Base-by-base conservation (phyloP, 1,140 invertebrate species). In the Philopotamus ludificatus region DNA sequence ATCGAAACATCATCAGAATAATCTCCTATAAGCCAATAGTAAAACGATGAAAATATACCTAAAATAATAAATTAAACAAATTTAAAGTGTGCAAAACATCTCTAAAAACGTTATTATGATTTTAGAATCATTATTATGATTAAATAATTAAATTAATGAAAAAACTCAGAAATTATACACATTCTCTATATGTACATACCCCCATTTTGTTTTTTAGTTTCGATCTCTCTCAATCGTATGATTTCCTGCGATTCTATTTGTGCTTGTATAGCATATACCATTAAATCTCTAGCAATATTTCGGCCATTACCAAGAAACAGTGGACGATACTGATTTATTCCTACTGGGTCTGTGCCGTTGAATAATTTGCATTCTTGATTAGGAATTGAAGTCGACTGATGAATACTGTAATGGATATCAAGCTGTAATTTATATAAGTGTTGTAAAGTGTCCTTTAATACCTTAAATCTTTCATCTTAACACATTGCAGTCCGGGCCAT, bases 1-100 rank as follows among this genome's bases (percentile, higher is more conserved):
- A 88, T 75, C 44, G 82, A 76, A 63, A 85, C 79, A 60, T 85
- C 82, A 63, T 87, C 84, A 10, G 76, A 75, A 61, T 81, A 75
- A 42, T 81, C 78, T 3, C 81, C 77, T 71, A 82, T 80, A 4
- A 85, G 78, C 74, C 83, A 86, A 64, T 73, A 72, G 68, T 76
- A 79, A 67, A 76, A 74, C 34, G 60, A 73, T 68, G 60, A 72
- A 76, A 75, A 80, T 60, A 77, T 51, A 39, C 77, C 78, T 80
- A 47, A 15, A 73, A 74, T 61, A 68, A 61, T n/a, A n/a, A n/a
- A n/a, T n/a, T n/a, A n/a, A n/a, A n/a, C n/a, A n/a, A n/a, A n/a
- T n/a, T n/a, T n/a, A n/a, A n/a, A n/a, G n/a, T n/a, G n/a, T n/a
- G n/a, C n/a, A n/a, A n/a, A n/a, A n/a, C n/a, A n/a, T n/a, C n/a